phyloP scores from a whole-genome alignment of 2,113 vertebrate species.

The Carollia perspicillata region DNA sequence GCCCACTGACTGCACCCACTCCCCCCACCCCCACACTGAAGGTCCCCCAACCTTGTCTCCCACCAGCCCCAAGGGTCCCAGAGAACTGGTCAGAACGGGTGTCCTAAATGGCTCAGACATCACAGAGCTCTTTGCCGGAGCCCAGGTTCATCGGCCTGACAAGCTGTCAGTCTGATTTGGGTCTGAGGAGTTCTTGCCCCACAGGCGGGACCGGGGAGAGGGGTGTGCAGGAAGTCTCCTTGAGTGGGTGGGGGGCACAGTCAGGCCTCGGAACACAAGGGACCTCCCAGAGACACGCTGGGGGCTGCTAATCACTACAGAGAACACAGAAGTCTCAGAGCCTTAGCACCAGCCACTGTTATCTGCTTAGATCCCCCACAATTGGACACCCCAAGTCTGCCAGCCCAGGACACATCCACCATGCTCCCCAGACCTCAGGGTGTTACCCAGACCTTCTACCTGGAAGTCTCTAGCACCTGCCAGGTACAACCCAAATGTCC shows the following conservation, averaged over 20 bases:
- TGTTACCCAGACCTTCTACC: background rate
- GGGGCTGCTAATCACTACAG: background rate
- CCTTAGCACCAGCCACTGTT: background rate
- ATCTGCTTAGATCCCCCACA: background rate
- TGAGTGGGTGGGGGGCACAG: background rate
- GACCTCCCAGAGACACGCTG: background rate
- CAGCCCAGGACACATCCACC: background rate
- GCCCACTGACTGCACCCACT: background rate
- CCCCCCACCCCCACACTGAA: background rate
- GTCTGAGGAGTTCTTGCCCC: conserved; percentile 65
- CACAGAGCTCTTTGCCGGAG: conserved; percentile 73
- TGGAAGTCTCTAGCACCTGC: background rate
- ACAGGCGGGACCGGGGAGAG: background rate
- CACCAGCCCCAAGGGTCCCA: background rate
- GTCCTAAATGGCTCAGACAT: conserved; percentile 81
- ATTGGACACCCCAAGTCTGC: background rate
- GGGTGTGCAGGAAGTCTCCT: background rate
- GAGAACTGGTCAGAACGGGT: background rate
- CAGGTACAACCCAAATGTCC: fast-evolving
- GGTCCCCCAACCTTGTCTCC: background rate
- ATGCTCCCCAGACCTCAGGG: background rate
- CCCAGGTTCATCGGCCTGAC: conserved; percentile 74
- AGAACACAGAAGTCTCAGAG: background rate
- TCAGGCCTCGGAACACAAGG: background rate
- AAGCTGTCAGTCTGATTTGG: conserved; percentile 81